Conservation (phyloP, 2,113 vertebrate genomes). For the Gymnarchus niloticus region DNA sequence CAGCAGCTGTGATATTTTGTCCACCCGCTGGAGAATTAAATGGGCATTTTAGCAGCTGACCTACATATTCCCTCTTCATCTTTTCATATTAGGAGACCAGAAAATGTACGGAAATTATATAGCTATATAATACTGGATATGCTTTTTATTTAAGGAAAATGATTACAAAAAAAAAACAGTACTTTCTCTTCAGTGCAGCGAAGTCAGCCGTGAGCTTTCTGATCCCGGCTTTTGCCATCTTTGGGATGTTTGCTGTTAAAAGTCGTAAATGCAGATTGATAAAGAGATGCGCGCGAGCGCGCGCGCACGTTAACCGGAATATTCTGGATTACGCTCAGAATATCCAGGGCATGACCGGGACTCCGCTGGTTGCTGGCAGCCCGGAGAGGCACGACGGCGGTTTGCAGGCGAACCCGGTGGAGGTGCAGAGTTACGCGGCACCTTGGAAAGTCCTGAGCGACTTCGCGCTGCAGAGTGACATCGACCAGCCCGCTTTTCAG, state of each 20-base stretch:
- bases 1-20: background rate
- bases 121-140: background rate
- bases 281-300: background rate
- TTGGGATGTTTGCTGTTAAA: background rate
- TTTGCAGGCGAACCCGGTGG: constrained; percentile 93
- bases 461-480: constrained; percentile 98
- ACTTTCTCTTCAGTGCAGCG: background rate
- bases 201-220: background rate
- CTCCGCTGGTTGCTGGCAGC: constrained; percentile 96
- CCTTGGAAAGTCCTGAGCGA: constrained; percentile 99
- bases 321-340: constrained; percentile 72
- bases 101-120: background rate
- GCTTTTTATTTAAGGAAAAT: background rate
- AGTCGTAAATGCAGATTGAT: background rate
- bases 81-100: background rate
- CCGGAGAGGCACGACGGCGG: constrained; percentile 95
- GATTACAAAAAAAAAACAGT: background rate
- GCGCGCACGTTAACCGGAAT: background rate
- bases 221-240: background rate
- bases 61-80: background rate
- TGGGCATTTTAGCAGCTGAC: background rate
- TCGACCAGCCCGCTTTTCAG: constrained; percentile 97
- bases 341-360: constrained; percentile 98
- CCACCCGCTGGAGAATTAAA: background rate
- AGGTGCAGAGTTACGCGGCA: constrained; percentile 98